Evolutionary conservation across 2,797 vertebrate species (phyloP).

Genomic region (Rhabdomys pumilio): DNA sequence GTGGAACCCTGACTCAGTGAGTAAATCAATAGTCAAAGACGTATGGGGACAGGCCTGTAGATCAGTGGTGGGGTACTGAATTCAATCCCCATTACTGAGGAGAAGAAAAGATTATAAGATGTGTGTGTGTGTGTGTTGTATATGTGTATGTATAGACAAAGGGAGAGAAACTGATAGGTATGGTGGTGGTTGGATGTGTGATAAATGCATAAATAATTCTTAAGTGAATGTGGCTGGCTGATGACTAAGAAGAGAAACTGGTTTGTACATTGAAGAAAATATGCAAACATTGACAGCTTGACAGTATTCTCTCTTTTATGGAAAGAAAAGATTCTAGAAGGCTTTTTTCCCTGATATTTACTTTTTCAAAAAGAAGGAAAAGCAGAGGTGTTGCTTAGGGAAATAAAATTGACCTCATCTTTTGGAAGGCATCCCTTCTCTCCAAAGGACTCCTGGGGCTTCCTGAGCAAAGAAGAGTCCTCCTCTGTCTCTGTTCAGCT

Average conservation of each 20-base stretch:
- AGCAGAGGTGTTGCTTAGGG: not conserved
- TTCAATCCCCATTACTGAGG: not conserved
- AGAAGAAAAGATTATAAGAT: not conserved
- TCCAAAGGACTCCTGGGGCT: not conserved
- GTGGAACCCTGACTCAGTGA: not conserved
- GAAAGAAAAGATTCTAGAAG: not conserved
- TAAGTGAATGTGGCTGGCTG: not conserved
- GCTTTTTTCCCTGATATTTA: conserved; percentile 42
- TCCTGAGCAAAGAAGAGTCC: not conserved
- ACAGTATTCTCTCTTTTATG: not conserved
- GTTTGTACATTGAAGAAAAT: not conserved
- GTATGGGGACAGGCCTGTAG: not conserved
- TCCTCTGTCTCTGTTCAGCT: not conserved
- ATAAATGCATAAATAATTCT: not conserved
- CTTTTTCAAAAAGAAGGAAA: not conserved
- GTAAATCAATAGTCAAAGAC: not conserved
- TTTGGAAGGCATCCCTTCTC: not conserved
- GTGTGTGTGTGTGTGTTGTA: not conserved
- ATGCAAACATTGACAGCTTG: not conserved
- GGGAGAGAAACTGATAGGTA: not conserved
- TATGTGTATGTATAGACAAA: not conserved
- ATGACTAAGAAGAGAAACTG: not conserved
- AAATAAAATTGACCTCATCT: not conserved
- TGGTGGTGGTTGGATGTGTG: not conserved
- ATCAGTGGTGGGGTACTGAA: not conserved